Evolutionary conservation across 1,140 invertebrate genomes (phyloP).

Genomic region (Galleria mellonella): DNA sequence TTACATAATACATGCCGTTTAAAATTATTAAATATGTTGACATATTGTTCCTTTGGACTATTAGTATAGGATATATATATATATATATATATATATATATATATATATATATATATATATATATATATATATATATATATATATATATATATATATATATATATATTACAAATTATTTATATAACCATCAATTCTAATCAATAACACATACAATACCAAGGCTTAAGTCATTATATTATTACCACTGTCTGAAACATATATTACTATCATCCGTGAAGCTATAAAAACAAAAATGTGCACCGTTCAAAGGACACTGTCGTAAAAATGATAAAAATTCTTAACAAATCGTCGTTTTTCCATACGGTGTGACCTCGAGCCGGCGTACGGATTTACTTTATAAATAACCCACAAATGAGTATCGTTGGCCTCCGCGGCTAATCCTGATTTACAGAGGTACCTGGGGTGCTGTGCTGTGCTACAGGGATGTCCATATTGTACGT

Average conservation of each 20-base stretch:
- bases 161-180: too few relatives aligned
- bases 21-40: too few relatives aligned
- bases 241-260: neutral
- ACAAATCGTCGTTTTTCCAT: neutral
- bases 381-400: conserved; percentile 57
- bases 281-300: conserved; percentile 8
- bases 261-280: neutral
- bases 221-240: too few relatives aligned
- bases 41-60: too few relatives aligned
- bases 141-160: neutral
- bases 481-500: conserved; percentile 1
- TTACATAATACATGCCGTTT: too few relatives aligned
- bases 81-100: neutral
- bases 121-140: neutral
- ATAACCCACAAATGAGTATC: conserved; percentile 56
- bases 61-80: too few relatives aligned
- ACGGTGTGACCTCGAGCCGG: conserved; percentile 20
- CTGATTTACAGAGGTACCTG: conserved; percentile 55
- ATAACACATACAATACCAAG: too few relatives aligned
- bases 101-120: neutral
- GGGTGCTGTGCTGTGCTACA: conserved; percentile 8
- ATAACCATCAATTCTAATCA: too few relatives aligned
- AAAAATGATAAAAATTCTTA: conserved; percentile 26
- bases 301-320: conserved; percentile 13
- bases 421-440: conserved; percentile 42